Conservation (phyloP, 2,113 vertebrate genomes). For the Catharus bicknelli region DNA sequence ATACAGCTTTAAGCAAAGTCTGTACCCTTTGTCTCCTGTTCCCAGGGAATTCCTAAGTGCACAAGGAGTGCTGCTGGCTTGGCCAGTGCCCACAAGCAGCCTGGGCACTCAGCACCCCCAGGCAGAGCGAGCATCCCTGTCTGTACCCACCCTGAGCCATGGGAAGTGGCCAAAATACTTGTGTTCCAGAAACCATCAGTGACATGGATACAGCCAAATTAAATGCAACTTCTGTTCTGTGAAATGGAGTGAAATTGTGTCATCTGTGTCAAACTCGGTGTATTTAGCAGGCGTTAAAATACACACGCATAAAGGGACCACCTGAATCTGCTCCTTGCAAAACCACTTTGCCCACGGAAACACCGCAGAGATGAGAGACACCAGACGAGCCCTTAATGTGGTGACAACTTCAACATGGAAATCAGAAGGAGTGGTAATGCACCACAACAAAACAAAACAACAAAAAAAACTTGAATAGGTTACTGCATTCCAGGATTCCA, state of each 20-base stretch:
- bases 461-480: background rate
- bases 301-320: background rate
- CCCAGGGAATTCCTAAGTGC: background rate
- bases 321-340: background rate
- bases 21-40: background rate
- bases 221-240: background rate
- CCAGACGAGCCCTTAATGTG: background rate
- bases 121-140: rapidly evolving
- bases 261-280: rapidly evolving
- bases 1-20: background rate
- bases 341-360: background rate
- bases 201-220: background rate
- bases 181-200: background rate
- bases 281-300: rapidly evolving
- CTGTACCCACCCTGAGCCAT: background rate
- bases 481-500: background rate
- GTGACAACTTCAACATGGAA: background rate
- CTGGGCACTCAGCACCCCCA: background rate
- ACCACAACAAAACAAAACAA: background rate
- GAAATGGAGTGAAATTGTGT: background rate
- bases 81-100: background rate
- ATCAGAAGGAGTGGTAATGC: background rate
- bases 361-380: background rate
- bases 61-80: rapidly evolving
- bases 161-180: background rate